Evolutionary conservation across 2,888 invertebrate genomes (phyloP).

Genomic region (Platynereis dumerilii): DNA sequence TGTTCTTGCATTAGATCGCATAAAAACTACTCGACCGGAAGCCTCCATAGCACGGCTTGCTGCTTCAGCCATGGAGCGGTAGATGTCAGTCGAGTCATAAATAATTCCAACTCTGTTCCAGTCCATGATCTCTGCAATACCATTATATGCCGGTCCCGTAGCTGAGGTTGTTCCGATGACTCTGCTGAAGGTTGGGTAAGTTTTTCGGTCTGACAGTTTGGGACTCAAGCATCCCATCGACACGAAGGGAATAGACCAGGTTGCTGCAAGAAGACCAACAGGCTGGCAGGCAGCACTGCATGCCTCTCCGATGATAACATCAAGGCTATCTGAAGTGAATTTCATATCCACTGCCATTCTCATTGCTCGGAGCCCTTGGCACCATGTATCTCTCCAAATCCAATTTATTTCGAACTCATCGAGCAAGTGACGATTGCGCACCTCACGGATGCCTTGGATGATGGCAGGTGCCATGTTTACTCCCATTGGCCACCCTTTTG

Average conservation of each 20-base stretch:
- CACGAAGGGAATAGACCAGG: slow-evolving; percentile 5
- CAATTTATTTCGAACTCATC: neutral
- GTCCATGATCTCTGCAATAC: neutral
- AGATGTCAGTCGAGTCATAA: neutral
- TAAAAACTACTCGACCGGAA: neutral
- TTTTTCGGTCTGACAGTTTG: neutral
- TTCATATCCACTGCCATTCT: slow-evolving; percentile 8
- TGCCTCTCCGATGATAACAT: neutral
- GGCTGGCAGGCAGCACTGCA: slow-evolving; percentile 7
- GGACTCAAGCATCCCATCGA: neutral
- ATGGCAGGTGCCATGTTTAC: neutral
- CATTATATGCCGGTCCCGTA: neutral
- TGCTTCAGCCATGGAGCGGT: neutral
- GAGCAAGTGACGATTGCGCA: neutral
- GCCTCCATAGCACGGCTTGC: neutral
- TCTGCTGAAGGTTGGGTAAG: slow-evolving; percentile 3
- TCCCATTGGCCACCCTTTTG: slow-evolving; percentile 4
- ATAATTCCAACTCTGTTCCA: slow-evolving; percentile 1
- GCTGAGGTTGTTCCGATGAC: slow-evolving; percentile 1
- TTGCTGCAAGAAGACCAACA: neutral
- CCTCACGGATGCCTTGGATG: neutral
- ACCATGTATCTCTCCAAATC: neutral
- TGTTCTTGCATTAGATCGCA: neutral
- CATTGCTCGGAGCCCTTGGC: neutral
- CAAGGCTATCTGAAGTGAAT: neutral